A percentile compares a stretch with the other conserved stretches of the same genome.
Conservation (phyloP, 2,113 vertebrate species). For the Acinonyx jubatus region DNA sequence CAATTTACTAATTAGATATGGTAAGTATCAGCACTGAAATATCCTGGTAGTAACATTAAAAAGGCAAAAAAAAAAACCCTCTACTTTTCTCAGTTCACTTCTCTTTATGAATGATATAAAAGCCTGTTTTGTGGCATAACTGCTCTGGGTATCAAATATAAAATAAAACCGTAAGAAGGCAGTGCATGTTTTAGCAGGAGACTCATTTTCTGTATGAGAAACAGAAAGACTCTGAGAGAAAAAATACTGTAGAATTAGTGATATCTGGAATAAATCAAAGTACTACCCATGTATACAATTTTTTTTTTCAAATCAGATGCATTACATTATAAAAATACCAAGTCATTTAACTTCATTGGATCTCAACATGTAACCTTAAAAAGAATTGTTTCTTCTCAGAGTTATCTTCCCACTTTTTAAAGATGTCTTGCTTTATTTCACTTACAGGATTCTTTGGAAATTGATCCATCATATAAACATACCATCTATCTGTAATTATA, state of each 20-base stretch:
- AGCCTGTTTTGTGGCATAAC: constrained; percentile 39
- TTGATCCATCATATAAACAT: background rate
- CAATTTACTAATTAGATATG: constrained; percentile 55
- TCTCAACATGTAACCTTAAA: background rate
- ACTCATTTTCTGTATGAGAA: constrained; percentile 33
- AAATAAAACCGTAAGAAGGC: constrained; percentile 74
- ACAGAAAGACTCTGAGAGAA: constrained; percentile 10
- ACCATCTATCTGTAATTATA: background rate
- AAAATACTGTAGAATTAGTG: constrained; percentile 32
- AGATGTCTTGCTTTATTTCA: background rate
- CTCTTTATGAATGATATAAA: constrained; percentile 61
- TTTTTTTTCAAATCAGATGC: constrained; percentile 30
- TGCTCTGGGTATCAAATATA: constrained; percentile 63
- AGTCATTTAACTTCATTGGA: background rate
- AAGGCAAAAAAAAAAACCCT: background rate
- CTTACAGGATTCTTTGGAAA: constrained; percentile 35
- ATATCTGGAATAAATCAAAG: constrained; percentile 42
- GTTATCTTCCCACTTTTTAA: background rate
- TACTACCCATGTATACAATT: background rate
- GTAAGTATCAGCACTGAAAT: background rate
- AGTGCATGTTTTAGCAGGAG: constrained; percentile 70
- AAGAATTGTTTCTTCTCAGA: background rate
- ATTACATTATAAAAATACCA: background rate
- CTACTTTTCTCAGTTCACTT: constrained; percentile 40
- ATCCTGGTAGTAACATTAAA: background rate